Percentiles rank a stretch among this genome's conserved stretches.
phyloP scores from a whole-genome alignment of 2,888 invertebrate genomes.

The Heliconius aoede region DNA sequence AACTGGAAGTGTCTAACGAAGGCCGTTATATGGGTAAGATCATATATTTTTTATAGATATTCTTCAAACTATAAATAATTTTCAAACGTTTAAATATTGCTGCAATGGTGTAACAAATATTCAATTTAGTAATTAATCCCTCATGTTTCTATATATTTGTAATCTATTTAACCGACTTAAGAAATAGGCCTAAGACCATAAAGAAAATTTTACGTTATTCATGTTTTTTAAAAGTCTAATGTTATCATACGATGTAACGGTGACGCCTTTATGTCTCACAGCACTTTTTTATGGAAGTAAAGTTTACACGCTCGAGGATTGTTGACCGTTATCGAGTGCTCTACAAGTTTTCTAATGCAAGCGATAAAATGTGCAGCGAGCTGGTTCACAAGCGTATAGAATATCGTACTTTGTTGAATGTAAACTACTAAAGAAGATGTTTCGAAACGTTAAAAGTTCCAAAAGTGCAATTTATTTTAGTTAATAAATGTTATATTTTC shows the following conservation, averaged over 20 bases:
- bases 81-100: background rate
- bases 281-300: slow-evolving; percentile 31
- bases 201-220: background rate
- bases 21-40: slow-evolving; percentile 92
- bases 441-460: background rate
- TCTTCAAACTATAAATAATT: background rate
- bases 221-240: background rate
- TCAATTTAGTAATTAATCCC: background rate
- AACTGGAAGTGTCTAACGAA: slow-evolving; percentile 97
- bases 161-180: background rate
- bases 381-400: slow-evolving; percentile 18
- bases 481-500: background rate
- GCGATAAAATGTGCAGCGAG: slow-evolving; percentile 21
- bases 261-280: slow-evolving; percentile 19
- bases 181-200: background rate
- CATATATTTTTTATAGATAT: background rate
- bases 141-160: background rate
- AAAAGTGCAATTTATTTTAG: background rate
- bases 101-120: background rate
- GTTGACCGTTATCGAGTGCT: slow-evolving; percentile 34
- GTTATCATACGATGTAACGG: background rate
- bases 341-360: slow-evolving; percentile 28
- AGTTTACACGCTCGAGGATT: slow-evolving; percentile 32
- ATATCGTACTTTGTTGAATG: background rate
- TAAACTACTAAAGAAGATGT: slow-evolving; percentile 3